A percentile compares a stretch with the other conserved stretches of the same genome.
These are phyloP conservation scores for Hirtodrosophila alboralis DNA, from an alignment of 2,888 invertebrate species.

Conservation along the genomic window DNA sequence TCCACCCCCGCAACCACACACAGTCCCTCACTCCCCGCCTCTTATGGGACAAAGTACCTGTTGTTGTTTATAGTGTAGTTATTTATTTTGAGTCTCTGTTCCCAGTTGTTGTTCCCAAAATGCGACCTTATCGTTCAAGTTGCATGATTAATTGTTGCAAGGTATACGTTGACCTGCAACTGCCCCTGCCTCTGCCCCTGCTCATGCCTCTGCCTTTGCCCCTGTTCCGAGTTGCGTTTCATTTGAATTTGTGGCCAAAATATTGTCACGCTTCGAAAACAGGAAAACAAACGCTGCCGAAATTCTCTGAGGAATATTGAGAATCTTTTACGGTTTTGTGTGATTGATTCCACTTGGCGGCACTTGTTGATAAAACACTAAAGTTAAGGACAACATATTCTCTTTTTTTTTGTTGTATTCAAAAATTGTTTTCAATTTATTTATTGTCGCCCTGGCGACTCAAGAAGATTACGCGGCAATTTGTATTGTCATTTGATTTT, in stretches of 20 bases:
- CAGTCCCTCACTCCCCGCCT: slow-evolving; percentile 20
- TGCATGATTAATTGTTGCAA: slow-evolving; percentile 68
- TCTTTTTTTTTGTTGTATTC: too few species aligned
- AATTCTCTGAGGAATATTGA: slow-evolving; percentile 50
- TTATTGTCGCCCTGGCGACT: slow-evolving; percentile 42
- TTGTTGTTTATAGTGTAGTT: slow-evolving; percentile 27
- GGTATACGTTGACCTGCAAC: slow-evolving; percentile 25
- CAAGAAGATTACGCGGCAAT: slow-evolving; percentile 79
- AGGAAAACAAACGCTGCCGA: slow-evolving; percentile 43
- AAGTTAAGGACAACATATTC: slow-evolving; percentile 57
- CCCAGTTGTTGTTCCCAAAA: too few species aligned
- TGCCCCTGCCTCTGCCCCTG: slow-evolving; percentile 29
- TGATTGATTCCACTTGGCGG: slow-evolving; percentile 78
- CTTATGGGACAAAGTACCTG: slow-evolving; percentile 62
- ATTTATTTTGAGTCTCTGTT: slow-evolving; percentile 22
- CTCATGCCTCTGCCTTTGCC: too few species aligned
- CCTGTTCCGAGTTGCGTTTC: slow-evolving; percentile 40
- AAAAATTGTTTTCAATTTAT: slow-evolving; percentile 60
- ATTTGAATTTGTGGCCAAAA: slow-evolving; percentile 75
- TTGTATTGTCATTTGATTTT: slow-evolving; percentile 71
- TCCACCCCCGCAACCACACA: too few species aligned
- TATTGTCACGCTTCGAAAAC: slow-evolving; percentile 73
- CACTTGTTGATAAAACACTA: slow-evolving; percentile 68
- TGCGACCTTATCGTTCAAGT: slow-evolving; percentile 67
- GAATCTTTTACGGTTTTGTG: slow-evolving; percentile 31